A percentile compares a stretch with the other conserved stretches of the same genome.
These are phyloP conservation scores for Acanthurus leucopareius DNA, from an alignment of 2,797 vertebrate species.

Conservation along the genomic window DNA sequence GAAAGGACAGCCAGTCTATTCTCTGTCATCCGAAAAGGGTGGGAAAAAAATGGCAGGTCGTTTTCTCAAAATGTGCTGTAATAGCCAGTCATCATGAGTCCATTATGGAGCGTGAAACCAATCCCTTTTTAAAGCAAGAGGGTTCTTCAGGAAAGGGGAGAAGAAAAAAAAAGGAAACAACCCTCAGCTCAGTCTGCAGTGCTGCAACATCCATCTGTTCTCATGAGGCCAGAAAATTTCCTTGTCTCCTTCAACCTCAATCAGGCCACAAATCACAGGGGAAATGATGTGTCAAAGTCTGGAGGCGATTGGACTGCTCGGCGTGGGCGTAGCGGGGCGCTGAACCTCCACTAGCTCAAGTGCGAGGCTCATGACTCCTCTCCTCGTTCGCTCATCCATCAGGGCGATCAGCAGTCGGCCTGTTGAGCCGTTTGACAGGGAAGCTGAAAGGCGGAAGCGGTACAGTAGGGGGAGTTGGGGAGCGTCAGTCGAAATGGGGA, in stretches of 20 bases:
- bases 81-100: slow-evolving; percentile 65
- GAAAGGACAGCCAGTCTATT: slow-evolving; percentile 25
- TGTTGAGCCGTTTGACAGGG: slow-evolving; percentile 72
- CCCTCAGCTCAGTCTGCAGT: slow-evolving; percentile 47
- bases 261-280: slow-evolving; percentile 80
- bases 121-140: slow-evolving; percentile 45
- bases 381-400: slow-evolving; percentile 74
- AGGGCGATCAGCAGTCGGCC: slow-evolving; percentile 68
- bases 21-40: not conserved
- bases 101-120: slow-evolving; percentile 63
- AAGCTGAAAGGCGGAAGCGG: slow-evolving; percentile 40
- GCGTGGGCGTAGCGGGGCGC: slow-evolving; percentile 43
- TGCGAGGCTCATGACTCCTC: slow-evolving; percentile 57
- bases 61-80: slow-evolving; percentile 62
- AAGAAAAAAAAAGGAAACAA: slow-evolving; percentile 25
- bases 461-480: slow-evolving; percentile 31
- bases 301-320: slow-evolving; percentile 52
- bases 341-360: slow-evolving; percentile 44
- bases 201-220: slow-evolving; percentile 66
- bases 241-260: slow-evolving; percentile 75
- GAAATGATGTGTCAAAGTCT: slow-evolving; percentile 80
- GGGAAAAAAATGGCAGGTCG: slow-evolving; percentile 30
- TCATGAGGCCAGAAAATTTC: slow-evolving; percentile 62
- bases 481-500: not conserved
- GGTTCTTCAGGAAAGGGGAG: slow-evolving; percentile 15